A percentile compares a stretch with the other conserved stretches of the same genome.
Conservation (phyloP, 92 coral and sea anemone species). For the Meandrina meandrites region DNA sequence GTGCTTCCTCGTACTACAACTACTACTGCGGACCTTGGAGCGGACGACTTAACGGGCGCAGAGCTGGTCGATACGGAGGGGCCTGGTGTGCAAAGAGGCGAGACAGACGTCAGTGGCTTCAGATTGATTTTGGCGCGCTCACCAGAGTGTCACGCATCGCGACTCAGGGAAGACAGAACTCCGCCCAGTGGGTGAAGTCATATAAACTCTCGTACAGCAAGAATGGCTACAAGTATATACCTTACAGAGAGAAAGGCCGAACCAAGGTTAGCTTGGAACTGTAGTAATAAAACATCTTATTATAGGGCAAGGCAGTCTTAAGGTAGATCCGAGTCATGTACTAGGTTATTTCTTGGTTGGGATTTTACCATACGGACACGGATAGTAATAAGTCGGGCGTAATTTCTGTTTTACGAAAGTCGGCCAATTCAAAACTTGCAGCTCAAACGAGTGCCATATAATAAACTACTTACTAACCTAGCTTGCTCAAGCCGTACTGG, state of each 20-base stretch:
- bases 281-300: not conserved
- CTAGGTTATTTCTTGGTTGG: too few relatives aligned
- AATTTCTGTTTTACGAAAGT: too few relatives aligned
- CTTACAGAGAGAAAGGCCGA: slow-evolving; percentile 60
- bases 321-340: too few relatives aligned
- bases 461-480: too few relatives aligned
- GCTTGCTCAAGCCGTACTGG: too few relatives aligned
- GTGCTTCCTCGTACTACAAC: slow-evolving; percentile 77
- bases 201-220: slow-evolving; percentile 73
- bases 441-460: too few relatives aligned
- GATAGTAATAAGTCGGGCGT: too few relatives aligned
- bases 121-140: slow-evolving; percentile 81
- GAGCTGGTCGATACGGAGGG: slow-evolving; percentile 57
- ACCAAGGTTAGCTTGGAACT: slow-evolving; percentile 63
- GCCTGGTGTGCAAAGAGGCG: slow-evolving; percentile 84
- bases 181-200: slow-evolving; percentile 73
- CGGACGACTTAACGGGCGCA: slow-evolving; percentile 72
- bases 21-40: slow-evolving; percentile 67
- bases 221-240: slow-evolving; percentile 58
- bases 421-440: too few relatives aligned
- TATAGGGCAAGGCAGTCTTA: too few relatives aligned
- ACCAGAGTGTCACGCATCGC: slow-evolving; percentile 66
- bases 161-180: slow-evolving; percentile 82
- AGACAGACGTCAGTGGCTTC: slow-evolving; percentile 72
- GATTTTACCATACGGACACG: too few relatives aligned